Base-by-base conservation (phyloP, 1,140 invertebrate species). In the Stegodyphus mimosarum region DNA sequence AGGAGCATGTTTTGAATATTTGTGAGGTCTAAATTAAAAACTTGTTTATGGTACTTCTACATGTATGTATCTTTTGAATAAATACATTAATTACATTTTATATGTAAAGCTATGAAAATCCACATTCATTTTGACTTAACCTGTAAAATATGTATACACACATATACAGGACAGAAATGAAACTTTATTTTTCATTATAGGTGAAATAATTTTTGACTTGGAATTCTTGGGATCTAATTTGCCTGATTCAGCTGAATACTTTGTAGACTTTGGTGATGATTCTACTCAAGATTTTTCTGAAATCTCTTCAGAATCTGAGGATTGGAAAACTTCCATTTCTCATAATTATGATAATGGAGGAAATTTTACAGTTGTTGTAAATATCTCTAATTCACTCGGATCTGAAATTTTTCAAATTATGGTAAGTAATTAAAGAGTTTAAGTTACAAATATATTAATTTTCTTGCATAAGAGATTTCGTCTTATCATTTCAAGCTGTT, bases 271-370 rank as follows among this genome's bases (percentile, higher is more conserved):
- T 67, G 80, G 80, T 0, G 80, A 76, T 70, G 66, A 52, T 73
- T 84, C 48, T 70, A 15, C 7, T 7, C 48, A 70, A 49, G 53
- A 84, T 60, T 50, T 13, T 33, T 48, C 6, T 18, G 55, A 71
- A 33, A 77, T 86, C 48, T 11, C 50, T 66, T 55, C 50, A 33
- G 75, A 78, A 60, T 70, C 75, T 15, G 49, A 60, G 63, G 49
- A 77, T 17, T 69, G 63, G 71, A 11, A 63, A 75, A 76, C 17
- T 11, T 48, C 63, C 50, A 75, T 77, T 71, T 71, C 74, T n/a
- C 83, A 86, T 78, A 15, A 48, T 71, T 86, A 86, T 86, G 75
- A 77, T 52, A 64, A 17, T 50, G 55, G 33, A 51, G 83, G 83
- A 48, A 86, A 77, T 86, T 86, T 77, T 78, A 52, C 52, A 53